A percentile compares a stretch with the other conserved stretches of the same genome.
These are phyloP conservation scores for Lasioglossum zephyrum DNA, from an alignment of 2,888 invertebrate genomes.

Conservation along the genomic window DNA sequence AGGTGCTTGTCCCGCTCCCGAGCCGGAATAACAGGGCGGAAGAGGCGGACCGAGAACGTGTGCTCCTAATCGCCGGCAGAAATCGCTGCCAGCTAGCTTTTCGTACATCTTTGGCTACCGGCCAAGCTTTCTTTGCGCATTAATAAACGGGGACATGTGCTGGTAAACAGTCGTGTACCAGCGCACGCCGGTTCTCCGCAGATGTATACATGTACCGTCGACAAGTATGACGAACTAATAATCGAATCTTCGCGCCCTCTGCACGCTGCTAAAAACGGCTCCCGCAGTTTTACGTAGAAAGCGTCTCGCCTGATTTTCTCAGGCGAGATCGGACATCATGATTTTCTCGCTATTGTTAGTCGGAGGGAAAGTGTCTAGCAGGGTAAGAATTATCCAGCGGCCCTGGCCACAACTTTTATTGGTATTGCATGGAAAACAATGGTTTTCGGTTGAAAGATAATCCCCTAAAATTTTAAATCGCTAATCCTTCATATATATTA, in stretches of 20 bases:
- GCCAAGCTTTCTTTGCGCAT: conserved; percentile 73
- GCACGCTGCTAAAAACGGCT: not conserved
- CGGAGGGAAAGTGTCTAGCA: too few species aligned
- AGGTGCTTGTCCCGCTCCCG: conserved; percentile 7
- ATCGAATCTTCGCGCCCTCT: not conserved
- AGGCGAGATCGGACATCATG: too few species aligned
- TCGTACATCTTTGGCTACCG: conserved; percentile 62
- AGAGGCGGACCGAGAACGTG: conserved; percentile 19
- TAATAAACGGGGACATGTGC: conserved; percentile 74
- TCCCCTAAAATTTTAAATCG: too few species aligned
- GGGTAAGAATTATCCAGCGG: too few species aligned
- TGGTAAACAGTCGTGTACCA: conserved; percentile 41
- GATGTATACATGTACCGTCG: not conserved
- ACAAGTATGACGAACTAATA: conserved; percentile 20
- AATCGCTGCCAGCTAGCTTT: conserved; percentile 56
- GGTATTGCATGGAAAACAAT: too few species aligned
- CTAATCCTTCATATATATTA: too few species aligned
- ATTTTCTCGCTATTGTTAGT: too few species aligned
- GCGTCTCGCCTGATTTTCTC: too few species aligned
- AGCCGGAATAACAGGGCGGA: conserved; percentile 60
- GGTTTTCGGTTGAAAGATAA: too few species aligned
- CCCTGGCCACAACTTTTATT: too few species aligned
- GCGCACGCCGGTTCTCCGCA: conserved; percentile 14
- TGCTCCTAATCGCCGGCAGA: conserved; percentile 48
- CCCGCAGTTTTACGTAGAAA: not conserved